Evolutionary conservation across 2,888 invertebrate genomes (phyloP).

Genomic region (Mesorhabditis spiculigera): DNA sequence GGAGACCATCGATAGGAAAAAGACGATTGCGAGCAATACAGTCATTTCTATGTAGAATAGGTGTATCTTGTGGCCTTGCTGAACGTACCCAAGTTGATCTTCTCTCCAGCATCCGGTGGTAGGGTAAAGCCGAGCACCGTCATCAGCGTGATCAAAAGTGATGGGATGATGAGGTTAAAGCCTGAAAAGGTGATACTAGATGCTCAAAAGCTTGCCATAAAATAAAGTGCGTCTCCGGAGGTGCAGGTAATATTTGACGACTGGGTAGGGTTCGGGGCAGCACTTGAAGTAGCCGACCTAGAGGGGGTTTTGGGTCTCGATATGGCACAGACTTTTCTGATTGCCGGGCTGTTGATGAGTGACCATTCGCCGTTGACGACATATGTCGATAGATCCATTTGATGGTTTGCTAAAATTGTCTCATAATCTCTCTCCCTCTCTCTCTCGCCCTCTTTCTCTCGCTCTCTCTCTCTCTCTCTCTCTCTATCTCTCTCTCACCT

Average conservation of each 20-base stretch:
- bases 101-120: conserved; percentile 97
- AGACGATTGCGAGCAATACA: conserved; percentile 79
- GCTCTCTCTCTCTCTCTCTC: too few species aligned
- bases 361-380: conserved; percentile 50
- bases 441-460: too few species aligned
- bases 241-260: conserved; percentile 78
- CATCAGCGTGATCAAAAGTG: conserved; percentile 97
- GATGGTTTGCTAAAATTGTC: conserved; percentile 26
- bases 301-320: neutral
- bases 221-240: conserved; percentile 93
- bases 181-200: conserved; percentile 62
- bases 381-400: conserved; percentile 49
- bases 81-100: conserved; percentile 82
- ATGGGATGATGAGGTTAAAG: conserved; percentile 98
- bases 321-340: conserved; percentile 44
- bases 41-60: conserved; percentile 41
- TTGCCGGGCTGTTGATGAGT: conserved; percentile 57
- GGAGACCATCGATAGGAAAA: conserved; percentile 93
- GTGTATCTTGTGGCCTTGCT: neutral
- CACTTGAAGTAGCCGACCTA: conserved; percentile 67
- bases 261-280: conserved; percentile 72
- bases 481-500: neutral
- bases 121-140: conserved; percentile 94
- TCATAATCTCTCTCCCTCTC: neutral
- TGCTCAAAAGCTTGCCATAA: conserved; percentile 68